Base-by-base conservation (phyloP, 1,140 invertebrate species). In the Solenopsis invicta region DNA sequence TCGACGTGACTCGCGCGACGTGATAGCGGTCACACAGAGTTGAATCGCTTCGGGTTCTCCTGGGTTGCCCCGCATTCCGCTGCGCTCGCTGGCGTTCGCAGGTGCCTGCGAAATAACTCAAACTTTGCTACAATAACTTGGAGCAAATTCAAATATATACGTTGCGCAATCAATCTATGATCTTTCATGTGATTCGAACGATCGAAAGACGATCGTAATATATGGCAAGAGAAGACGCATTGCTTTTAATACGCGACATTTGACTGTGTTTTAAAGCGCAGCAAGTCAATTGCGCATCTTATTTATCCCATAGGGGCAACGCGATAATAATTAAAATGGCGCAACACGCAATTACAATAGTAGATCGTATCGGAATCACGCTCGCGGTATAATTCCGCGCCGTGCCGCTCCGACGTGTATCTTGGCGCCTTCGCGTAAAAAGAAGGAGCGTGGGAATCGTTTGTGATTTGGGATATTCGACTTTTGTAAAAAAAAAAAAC, bases 361-460 rank as follows among this genome's bases (percentile, higher is more conserved):
- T 18, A 80, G 77, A 80, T 80, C 48, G 62, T 80, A 80, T 80
- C 77, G 48, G 34, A n/a, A 80, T 80, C 77, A 80, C 77, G 77
- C 62, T 67, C 48, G 77, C 62, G 48, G 45, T 64, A 67, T 29
- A 59, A 67, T 52, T 52, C 29, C 48, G 48, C 34, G 77, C 45
- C n/a, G 12, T 2, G 29, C 29, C 2, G 29, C 29, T 0, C 29
- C 54, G 41, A n/a, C n/a, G n/a, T n/a, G 10, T 37, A 54, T 80
- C 62, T 67, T 67, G 62, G 48, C 77, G 21, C n/a, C 62, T 67
- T 5, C n/a, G 29, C 24, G 45, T 29, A 67, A 37, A 80, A 56
- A 67, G 48, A 37, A 80, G 18, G 77, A 67, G 77, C 77, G 77
- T 80, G 77, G 62, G 77, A 80, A 80, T 67, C 62, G 13, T 67